phyloP scores from a whole-genome alignment of 2,888 invertebrate species.

The Mesorhabditis belari region DNA sequence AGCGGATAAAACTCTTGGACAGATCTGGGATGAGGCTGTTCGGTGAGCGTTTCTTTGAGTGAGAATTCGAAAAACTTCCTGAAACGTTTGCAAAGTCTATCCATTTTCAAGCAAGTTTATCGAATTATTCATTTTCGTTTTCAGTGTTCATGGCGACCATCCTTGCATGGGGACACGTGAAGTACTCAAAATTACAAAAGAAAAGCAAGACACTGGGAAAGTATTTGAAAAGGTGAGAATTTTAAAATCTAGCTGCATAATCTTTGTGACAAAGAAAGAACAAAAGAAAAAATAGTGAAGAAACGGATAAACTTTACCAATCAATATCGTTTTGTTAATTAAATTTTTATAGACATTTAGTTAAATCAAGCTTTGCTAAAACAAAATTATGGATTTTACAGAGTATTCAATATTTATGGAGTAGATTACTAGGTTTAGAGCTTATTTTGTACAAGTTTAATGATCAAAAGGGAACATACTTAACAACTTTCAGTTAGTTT shows the following conservation, averaged over 20 bases:
- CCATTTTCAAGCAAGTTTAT: conserved; percentile 4
- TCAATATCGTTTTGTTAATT: not conserved
- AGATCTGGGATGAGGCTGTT: conserved; percentile 55
- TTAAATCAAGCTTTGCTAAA: too few relatives aligned
- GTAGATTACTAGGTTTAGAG: too few relatives aligned
- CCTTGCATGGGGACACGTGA: conserved; percentile 56
- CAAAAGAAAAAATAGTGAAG: too few relatives aligned
- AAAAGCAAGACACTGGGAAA: conserved; percentile 83
- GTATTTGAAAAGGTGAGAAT: conserved; percentile 79
- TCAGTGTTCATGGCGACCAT: conserved; percentile 26
- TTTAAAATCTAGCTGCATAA: not conserved
- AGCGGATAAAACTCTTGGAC: conserved; percentile 55
- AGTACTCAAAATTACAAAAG: conserved; percentile 75
- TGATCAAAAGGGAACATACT: too few relatives aligned
- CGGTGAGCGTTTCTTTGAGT: conserved; percentile 15
- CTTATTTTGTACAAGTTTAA: too few relatives aligned
- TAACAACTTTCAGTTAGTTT: too few relatives aligned
- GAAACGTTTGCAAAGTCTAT: conserved; percentile 9
- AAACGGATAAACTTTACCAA: too few relatives aligned
- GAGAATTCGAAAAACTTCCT: not conserved
- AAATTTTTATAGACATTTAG: too few relatives aligned
- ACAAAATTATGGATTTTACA: too few relatives aligned
- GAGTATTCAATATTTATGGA: too few relatives aligned
- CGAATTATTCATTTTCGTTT: conserved; percentile 5
- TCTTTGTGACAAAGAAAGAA: too few relatives aligned